Evolutionary conservation across 2,797 vertebrate genomes (phyloP), one percentile per base, ranked within the genome.

Genomic region (Pelochelys cantorii): DNA sequence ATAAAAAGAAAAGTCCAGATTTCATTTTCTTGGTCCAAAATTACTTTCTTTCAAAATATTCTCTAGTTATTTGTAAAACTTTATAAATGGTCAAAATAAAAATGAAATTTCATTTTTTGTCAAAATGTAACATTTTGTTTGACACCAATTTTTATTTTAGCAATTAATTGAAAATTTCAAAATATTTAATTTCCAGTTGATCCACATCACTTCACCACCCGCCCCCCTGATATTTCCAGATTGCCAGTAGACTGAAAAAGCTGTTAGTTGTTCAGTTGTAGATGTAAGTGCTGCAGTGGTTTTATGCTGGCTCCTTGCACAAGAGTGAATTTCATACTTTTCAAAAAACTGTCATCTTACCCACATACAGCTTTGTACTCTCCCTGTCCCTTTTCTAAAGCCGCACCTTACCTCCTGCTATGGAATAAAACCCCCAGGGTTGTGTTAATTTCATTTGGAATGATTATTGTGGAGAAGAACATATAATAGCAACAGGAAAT

Each of bases 191-290:
- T 68, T 68, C 34, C n/a, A 5, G 65, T 68, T 68, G 65, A 68
- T 9, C 15, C 2, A 5, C n/a, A 20, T 34, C 65, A 34, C 31
- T 10, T n/a, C 4, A 7, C 3, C 8, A 4, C 15, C 31, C 5
- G 4, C 31, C 42, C 42, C 42, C 42, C n/a, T 4, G 17, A 34
- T 34, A 20, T 68, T 68, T 34, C 65, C n/a, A 20, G 31, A 34
- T 68, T 20, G n/a, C 65, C 17, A 20, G 17, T 8, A 34, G 17
- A 68, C 17, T 10, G 62, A 65, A n/a, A 18, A 68, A 60, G 59
- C 2, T 2, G 7, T 68, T 68, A 68, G n/a, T 34, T 34, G 17
- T 8, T 10, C 31, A 20, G 15, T 34, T 68, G n/a, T 18, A 68
- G 31, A 34, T 34, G 31, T 34, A 68, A 34, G 42, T 11, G 42